These are phyloP conservation scores for Pandion haliaetus DNA, from an alignment of 2,113 vertebrate species.

Conservation along the genomic window DNA sequence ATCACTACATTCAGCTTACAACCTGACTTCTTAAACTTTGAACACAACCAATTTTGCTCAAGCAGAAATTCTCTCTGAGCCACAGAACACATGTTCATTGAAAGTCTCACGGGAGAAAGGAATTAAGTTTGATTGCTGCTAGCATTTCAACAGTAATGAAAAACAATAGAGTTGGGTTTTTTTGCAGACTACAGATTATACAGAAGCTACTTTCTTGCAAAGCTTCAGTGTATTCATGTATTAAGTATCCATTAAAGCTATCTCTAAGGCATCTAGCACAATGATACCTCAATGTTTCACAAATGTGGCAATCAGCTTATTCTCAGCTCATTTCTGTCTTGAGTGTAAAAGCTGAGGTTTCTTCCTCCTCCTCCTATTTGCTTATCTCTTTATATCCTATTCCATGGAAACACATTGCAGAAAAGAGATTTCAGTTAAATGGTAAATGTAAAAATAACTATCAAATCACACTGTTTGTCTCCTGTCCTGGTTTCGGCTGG, in stretches of 20 bases:
- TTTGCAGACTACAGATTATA: background rate
- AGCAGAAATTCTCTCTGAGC: background rate
- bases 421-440: background rate
- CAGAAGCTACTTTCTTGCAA: background rate
- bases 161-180: background rate
- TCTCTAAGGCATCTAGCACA: background rate
- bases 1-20: background rate
- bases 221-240: background rate
- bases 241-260: background rate
- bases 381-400: background rate
- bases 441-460: background rate
- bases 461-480: too few relatives aligned
- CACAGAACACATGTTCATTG: background rate
- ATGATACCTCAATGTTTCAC: background rate
- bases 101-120: background rate
- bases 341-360: background rate
- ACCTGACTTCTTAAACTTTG: background rate
- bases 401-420: background rate
- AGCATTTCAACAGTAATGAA: background rate
- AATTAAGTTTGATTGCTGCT: background rate
- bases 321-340: slow-evolving; percentile 5
- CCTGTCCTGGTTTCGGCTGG: too few relatives aligned
- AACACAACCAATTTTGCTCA: background rate
- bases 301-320: background rate
- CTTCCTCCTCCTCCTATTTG: background rate